Evolutionary conservation across 2,797 vertebrate genomes (phyloP).

Genomic region (Coendou prehensilis): DNA sequence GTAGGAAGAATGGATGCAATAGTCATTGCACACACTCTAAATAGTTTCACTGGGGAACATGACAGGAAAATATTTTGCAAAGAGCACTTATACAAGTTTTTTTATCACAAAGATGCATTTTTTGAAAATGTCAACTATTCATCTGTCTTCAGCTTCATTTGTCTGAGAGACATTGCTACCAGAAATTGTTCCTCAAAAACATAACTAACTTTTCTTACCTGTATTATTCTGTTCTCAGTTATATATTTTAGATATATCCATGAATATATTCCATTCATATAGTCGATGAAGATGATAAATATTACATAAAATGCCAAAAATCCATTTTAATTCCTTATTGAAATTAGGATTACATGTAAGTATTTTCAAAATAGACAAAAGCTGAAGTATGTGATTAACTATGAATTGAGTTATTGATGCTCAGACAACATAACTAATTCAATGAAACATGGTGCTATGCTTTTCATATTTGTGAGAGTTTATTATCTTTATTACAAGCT

Average conservation of each 20-base stretch:
- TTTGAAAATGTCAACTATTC: conserved; percentile 28
- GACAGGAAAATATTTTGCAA: not conserved
- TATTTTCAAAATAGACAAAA: conserved; percentile 75
- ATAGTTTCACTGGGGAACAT: not conserved
- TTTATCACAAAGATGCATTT: not conserved
- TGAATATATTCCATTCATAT: not conserved
- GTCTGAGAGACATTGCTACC: not conserved
- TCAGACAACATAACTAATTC: conserved; percentile 73
- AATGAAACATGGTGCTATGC: conserved; percentile 59
- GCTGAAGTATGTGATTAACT: conserved; percentile 52
- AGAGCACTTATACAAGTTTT: not conserved
- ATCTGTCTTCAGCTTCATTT: not conserved
- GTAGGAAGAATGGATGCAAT: not conserved
- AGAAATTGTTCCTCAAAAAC: conserved; percentile 40
- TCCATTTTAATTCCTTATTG: conserved; percentile 45
- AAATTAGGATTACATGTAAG: conserved; percentile 49
- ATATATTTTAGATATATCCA: not conserved
- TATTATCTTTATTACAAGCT: conserved; percentile 71
- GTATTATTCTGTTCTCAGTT: not conserved
- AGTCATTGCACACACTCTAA: not conserved
- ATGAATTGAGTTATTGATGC: conserved; percentile 63
- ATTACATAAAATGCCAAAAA: not conserved
- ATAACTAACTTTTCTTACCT: not conserved
- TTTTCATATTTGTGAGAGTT: conserved; percentile 68
- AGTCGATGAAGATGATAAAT: not conserved